Base-by-base conservation (phyloP, 2,888 invertebrate genomes). In the Xestia sexstrigata region DNA sequence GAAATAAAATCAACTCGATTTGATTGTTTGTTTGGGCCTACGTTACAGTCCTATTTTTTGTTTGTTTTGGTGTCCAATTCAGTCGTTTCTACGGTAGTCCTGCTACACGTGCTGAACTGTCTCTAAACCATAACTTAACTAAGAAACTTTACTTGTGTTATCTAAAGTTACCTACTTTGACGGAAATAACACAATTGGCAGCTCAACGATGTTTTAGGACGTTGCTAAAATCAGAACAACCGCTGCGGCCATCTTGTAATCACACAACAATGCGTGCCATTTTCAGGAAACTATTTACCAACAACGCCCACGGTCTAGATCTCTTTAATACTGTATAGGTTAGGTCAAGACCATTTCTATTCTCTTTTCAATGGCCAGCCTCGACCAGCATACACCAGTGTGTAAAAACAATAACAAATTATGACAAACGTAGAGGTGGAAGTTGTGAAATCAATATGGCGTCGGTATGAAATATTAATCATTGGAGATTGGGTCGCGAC, bases 391-490 rank as follows among this genome's bases (percentile, higher is more conserved):
- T 20, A 8, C 6, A 2, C 47, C 39, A 26, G 35, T 45, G n/a
- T 55, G 15, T 58, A 35, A 68, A 58, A 30, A 35, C 13, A 55
- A n/a, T 58, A 30, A 65, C 52, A 42, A 69, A 75, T 65, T 45
- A 35, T 52, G 30, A 42, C 55, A 66, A 73, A 63, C 26, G 52
- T 47, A 13, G 23, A 70, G n/a, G 17, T 52, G 23, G 55, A 73
- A 67, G 62, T 74, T 71, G 30, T 30, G 58, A 39, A 78, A 75
- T 78, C 82, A 75, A 82, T 82, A 73, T 30, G 69, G 26, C 26
- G 30, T 30, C 1, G 17, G 62, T n/a, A 55, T 82, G 63, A 82
- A 82, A 78, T 78, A 78, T 74, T 73, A 82, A 82, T 82, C 70
- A 78, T 66, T 15, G 62, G n/a, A 73, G 45, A 58, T 55, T 67